phyloP scores from a whole-genome alignment of 2,113 vertebrate genomes.

The Podarcis cretensis region DNA sequence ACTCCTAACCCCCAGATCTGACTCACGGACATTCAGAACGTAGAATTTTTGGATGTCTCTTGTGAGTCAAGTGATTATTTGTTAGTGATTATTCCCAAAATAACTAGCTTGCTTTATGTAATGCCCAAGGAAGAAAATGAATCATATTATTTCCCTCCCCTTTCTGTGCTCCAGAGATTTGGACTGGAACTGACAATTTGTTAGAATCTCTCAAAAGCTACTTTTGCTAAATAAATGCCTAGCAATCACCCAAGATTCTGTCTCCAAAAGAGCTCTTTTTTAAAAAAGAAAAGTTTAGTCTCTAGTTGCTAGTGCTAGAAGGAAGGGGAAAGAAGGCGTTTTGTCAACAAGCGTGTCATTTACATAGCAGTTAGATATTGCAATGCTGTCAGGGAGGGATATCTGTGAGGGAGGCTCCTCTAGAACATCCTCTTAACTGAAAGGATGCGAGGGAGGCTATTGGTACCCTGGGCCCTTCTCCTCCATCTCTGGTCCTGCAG shows the following conservation, averaged over 20 bases:
- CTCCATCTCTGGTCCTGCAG: too few species aligned
- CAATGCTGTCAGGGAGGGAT: too few species aligned
- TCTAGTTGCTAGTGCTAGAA: too few species aligned
- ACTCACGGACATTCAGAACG: background rate
- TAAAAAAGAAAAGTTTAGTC: too few species aligned
- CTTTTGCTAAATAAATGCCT: slow-evolving; percentile 18
- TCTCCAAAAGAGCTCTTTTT: background rate
- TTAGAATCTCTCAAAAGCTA: slow-evolving; percentile 37
- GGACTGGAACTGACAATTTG: slow-evolving; percentile 34
- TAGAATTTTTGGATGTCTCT: slow-evolving; percentile 3
- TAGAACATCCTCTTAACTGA: too few species aligned
- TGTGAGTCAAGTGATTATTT: slow-evolving; percentile 12
- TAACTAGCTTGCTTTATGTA: slow-evolving; percentile 24
- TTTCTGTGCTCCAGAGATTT: slow-evolving; percentile 8
- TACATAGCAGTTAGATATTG: too few species aligned
- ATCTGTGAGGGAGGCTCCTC: too few species aligned
- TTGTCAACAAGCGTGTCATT: too few species aligned
- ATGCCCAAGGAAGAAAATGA: slow-evolving; percentile 11
- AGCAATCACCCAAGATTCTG: slow-evolving; percentile 9
- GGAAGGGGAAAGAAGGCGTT: too few species aligned
- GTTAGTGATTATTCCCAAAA: slow-evolving; percentile 34
- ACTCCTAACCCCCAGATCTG: background rate
- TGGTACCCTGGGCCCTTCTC: too few species aligned
- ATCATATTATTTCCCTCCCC: background rate
- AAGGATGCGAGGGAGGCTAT: too few species aligned